phyloP scores from a whole-genome alignment of 2,888 invertebrate species.

The Dynastes maya region DNA sequence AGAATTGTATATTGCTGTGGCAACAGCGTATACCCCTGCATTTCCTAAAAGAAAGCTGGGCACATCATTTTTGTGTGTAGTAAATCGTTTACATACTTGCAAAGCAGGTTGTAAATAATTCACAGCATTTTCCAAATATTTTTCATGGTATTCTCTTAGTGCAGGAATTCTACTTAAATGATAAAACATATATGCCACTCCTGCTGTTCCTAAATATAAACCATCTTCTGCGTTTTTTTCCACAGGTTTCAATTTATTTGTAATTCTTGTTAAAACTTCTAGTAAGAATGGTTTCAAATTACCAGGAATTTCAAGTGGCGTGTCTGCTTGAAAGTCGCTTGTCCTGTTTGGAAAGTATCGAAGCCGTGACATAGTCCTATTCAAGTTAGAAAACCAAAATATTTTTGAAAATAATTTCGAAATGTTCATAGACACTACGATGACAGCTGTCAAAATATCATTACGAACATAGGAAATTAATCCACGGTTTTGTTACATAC shows the following conservation, averaged over 20 bases:
- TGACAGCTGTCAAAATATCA: neutral
- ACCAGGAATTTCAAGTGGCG: conserved; percentile 14
- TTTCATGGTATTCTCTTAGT: conserved; percentile 69
- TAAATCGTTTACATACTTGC: conserved; percentile 70
- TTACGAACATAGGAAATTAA: neutral
- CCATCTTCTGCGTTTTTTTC: conserved; percentile 73
- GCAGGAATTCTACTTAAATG: conserved; percentile 76
- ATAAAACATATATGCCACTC: conserved; percentile 85
- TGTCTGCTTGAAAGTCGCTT: conserved; percentile 29
- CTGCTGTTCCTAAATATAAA: conserved; percentile 80
- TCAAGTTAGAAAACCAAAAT: neutral
- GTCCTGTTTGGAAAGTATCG: conserved; percentile 41
- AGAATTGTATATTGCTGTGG: conserved; percentile 76
- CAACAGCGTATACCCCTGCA: conserved; percentile 84
- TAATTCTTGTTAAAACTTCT: conserved; percentile 62
- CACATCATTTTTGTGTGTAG: conserved; percentile 73
- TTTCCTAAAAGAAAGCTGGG: conserved; percentile 86
- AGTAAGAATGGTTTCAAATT: conserved; percentile 37
- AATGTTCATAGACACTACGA: neutral
- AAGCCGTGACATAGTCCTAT: conserved; percentile 21
- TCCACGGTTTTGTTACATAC: neutral
- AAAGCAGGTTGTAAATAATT: conserved; percentile 79
- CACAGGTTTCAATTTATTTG: conserved; percentile 63
- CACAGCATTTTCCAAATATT: conserved; percentile 75
- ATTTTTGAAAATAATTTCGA: conserved; percentile 16